phyloP scores from a whole-genome alignment of 1,140 invertebrate genomes.

The Aphis gossypii region DNA sequence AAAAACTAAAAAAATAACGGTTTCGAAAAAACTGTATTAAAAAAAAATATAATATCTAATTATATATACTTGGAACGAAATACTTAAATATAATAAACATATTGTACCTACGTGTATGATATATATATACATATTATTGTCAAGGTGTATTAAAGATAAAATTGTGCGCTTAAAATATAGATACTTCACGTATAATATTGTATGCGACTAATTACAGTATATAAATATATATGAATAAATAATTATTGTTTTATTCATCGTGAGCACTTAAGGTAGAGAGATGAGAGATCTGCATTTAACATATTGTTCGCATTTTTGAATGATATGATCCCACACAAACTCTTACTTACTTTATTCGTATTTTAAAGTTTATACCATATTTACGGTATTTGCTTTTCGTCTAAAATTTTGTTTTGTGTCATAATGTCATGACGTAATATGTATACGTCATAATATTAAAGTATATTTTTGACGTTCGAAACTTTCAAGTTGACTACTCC shows the following conservation, averaged over 20 bases:
- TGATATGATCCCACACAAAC: not conserved
- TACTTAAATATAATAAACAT: too few relatives aligned
- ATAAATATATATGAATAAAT: not conserved
- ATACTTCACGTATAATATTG: not conserved
- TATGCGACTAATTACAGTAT: not conserved
- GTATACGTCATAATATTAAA: not conserved
- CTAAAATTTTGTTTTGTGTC: constrained; percentile 15
- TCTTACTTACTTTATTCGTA: not conserved
- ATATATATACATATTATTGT: too few relatives aligned
- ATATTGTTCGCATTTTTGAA: not conserved
- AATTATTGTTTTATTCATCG: too few relatives aligned
- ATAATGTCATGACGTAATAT: not conserved
- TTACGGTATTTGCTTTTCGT: not conserved
- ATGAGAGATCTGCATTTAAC: not conserved
- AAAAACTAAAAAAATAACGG: not conserved
- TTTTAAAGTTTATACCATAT: not conserved
- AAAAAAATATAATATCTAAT: not conserved
- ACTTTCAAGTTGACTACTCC: not conserved
- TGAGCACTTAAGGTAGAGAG: not conserved
- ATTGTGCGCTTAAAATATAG: not conserved
- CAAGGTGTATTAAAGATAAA: not conserved
- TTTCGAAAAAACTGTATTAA: not conserved
- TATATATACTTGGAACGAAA: too few relatives aligned
- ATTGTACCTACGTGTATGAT: too few relatives aligned
- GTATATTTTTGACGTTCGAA: not conserved